Evolutionary conservation across 1,140 invertebrate genomes (phyloP), one percentile per base, ranked within the genome.

Genomic region (Lamellibrachia luymesi): DNA sequence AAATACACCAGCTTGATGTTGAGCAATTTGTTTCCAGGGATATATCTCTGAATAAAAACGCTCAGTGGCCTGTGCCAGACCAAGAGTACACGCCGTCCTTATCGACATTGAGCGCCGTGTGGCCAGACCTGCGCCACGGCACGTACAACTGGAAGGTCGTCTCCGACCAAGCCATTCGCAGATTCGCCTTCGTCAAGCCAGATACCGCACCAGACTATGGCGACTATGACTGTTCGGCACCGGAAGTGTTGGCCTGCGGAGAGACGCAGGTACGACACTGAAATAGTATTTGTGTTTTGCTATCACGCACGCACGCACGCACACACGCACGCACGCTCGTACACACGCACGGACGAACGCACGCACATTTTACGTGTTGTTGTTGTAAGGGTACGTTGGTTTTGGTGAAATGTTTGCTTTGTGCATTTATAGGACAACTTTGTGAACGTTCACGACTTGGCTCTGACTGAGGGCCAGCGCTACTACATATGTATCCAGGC

Each of bases 161-260:
- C 8, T 91, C 91, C 49, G 49, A 50, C 91, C 51, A 10, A 10
- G 91, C 91, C 1, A 91, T 91, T 17, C 49, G 27, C 49, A 50
- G 91, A 13, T 91, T 50, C 49, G 91, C 91, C 49, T 91, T 91
- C 91, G 51, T 50, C 49, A 27, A 91, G 91, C 91, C 91, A 51
- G 22, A n/a, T 10, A 10, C 49, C 4, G 91, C 49, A n/a, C 64
- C 64, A 80, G 64, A 80, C 13, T 91, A 91, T n/a, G 4, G 51
- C 8, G 51, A 50, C 49, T 91, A 25, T n/a, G 49, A 91, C 91
- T 91, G 91, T 51, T 50, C 91, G 1, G 49, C 91, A 50, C 91
- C 91, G 49, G 91, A 91, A 51, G 91, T 91, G 10, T 50, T 91
- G 49, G 51, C 91, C 49, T 91, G 91, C 51, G 91, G 91, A 91